phyloP scores from a whole-genome alignment of 2,797 vertebrate species.

The Craterocephalus amniculus region DNA sequence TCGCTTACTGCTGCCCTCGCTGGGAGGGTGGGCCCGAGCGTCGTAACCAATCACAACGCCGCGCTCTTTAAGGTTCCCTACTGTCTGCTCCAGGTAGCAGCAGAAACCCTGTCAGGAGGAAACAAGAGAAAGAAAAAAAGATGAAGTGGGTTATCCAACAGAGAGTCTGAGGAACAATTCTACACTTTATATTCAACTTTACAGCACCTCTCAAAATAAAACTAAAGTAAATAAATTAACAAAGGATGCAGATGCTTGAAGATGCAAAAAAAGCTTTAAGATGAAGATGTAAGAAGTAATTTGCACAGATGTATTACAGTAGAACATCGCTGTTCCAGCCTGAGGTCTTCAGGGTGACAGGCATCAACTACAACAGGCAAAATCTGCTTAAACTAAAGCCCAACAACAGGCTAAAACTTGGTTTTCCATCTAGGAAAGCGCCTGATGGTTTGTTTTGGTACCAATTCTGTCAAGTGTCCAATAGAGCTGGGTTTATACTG shows the following conservation, averaged over 20 bases:
- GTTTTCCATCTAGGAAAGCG: too few species aligned
- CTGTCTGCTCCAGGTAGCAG: conserved; percentile 89
- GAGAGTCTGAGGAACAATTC: not conserved
- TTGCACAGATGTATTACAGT: too few species aligned
- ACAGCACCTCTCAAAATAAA: not conserved
- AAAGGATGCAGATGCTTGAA: not conserved
- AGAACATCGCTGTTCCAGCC: too few species aligned
- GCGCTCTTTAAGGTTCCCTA: conserved; percentile 87
- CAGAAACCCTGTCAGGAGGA: conserved; percentile 89
- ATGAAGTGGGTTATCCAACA: too few species aligned
- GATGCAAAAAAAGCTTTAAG: not conserved
- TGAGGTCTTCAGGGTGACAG: not conserved
- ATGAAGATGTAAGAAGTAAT: not conserved
- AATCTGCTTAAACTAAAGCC: too few species aligned
- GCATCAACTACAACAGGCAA: too few species aligned
- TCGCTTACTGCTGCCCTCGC: conserved; percentile 90
- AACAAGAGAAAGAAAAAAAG: not conserved
- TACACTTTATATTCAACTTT: not conserved
- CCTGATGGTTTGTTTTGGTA: too few species aligned
- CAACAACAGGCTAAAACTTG: too few species aligned
- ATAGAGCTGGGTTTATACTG: too few species aligned
- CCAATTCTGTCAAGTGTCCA: too few species aligned
- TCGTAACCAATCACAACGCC: conserved; percentile 95
- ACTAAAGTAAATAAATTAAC: not conserved
- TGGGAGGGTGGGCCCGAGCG: conserved; percentile 89